Base-by-base conservation (phyloP, 1,140 invertebrate species). In the Venustaconcha ellipsiformis region DNA sequence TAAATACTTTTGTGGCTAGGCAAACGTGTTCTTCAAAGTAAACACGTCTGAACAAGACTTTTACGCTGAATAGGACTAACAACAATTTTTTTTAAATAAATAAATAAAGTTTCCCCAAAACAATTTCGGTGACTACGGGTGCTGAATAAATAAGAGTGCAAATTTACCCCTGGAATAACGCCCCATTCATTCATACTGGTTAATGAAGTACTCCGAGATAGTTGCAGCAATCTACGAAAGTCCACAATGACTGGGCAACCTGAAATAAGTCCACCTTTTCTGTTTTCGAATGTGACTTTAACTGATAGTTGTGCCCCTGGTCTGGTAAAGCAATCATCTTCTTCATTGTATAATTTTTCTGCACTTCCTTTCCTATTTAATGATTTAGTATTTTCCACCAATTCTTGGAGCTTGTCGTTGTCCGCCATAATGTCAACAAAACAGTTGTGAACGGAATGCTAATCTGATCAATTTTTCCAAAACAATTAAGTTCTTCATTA, bases 361-460 rank as follows among this genome's bases (percentile, higher is more conserved):
- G 26, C 75, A 70, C 66, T 48, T 70, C 68, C 67, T 64, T 18
- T 72, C 60, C 23, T 68, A 73, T 77, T 80, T 79, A 64, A 71
- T 62, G 48, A 58, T 57, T 69, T 57, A 60, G 13, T 62, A 57
- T 14, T 69, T 62, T 26, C 79, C 72, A 65, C 30, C 30, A 20
- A 57, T 68, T 75, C 63, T 78, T 55, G 72, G 70, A 67, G 56
- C 63, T 70, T 64, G 37, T 48, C 64, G 62, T 70, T 64, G 67
- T 78, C 81, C 76, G 85, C 83, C 85, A 86, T 86, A 72, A 79
- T 86, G 81, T 85, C 81, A 86, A 86, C 85, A 86, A 81, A 78
- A 62, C 76, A 82, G 83, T 75, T 67, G 75, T 80, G 84, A 80
- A 80, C 78, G 72, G 76, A 86, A 86, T 86, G 74, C 13, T 74